phyloP scores from a whole-genome alignment of 2,113 vertebrate genomes.

The Gnathonemus echidnorhynchus region DNA sequence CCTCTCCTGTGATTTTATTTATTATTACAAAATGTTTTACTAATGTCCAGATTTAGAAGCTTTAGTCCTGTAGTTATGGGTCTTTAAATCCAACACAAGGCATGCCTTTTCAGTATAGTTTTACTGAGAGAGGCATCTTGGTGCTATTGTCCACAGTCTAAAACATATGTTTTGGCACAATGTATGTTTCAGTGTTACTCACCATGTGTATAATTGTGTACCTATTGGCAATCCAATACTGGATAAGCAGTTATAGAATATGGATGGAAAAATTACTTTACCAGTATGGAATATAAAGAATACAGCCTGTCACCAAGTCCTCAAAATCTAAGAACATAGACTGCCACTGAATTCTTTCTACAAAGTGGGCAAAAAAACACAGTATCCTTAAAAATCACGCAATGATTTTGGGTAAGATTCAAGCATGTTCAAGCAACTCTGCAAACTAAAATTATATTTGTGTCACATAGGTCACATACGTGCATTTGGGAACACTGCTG shows the following conservation, averaged over 20 bases:
- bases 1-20: conserved; percentile 47
- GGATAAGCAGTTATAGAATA: background rate
- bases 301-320: background rate
- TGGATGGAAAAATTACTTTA: background rate
- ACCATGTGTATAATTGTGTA: background rate
- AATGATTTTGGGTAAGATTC: background rate
- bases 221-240: background rate
- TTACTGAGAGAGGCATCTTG: background rate
- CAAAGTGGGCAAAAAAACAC: background rate
- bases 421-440: background rate
- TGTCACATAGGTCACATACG: background rate
- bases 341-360: background rate
- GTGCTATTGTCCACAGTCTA: background rate
- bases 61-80: background rate
- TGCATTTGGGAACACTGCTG: background rate
- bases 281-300: background rate
- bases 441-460: background rate
- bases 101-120: background rate
- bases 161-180: background rate
- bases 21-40: background rate
- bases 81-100: background rate
- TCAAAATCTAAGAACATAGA: background rate
- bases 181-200: background rate
- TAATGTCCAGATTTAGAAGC: background rate
- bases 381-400: background rate